Evolutionary conservation across 1,140 invertebrate genomes (phyloP).

Genomic region (Rhopalosiphum maidis): DNA sequence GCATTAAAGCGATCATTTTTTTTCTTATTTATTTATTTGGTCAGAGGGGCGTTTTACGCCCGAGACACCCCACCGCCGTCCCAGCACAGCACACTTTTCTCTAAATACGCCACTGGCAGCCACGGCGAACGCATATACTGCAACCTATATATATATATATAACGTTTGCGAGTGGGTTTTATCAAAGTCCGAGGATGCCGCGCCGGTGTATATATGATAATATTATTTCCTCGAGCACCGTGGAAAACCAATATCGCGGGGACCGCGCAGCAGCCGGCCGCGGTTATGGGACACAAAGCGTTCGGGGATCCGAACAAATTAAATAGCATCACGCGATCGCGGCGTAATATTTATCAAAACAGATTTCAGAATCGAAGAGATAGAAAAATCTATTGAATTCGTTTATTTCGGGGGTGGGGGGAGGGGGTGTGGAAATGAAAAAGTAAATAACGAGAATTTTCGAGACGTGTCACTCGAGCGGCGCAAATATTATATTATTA

Average conservation of each 20-base stretch:
- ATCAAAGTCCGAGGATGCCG: not conserved
- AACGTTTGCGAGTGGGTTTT: not conserved
- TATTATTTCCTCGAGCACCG: not conserved
- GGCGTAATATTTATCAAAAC: not conserved
- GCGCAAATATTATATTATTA: not conserved
- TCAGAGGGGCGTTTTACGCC: not conserved
- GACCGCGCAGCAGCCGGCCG: not conserved
- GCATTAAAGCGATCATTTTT: not conserved
- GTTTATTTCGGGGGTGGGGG: not conserved
- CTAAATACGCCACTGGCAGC: not conserved
- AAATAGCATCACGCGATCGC: not conserved
- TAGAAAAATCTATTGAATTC: slow-evolving; percentile 5
- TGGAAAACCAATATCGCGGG: not conserved
- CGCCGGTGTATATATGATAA: not conserved
- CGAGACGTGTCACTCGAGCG: not conserved
- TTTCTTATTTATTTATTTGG: not conserved
- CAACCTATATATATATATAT: not conserved
- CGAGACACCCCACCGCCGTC: not conserved
- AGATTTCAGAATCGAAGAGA: not conserved
- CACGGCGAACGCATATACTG: too few relatives aligned
- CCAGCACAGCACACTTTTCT: not conserved
- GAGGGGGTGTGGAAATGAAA: too few relatives aligned
- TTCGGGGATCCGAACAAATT: not conserved
- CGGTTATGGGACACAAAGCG: not conserved
- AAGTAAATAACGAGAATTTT: not conserved